Evolutionary conservation across 2,113 vertebrate genomes (phyloP), one percentile per base, ranked within the genome.

Genomic region (Neogobius melanostomus): DNA sequence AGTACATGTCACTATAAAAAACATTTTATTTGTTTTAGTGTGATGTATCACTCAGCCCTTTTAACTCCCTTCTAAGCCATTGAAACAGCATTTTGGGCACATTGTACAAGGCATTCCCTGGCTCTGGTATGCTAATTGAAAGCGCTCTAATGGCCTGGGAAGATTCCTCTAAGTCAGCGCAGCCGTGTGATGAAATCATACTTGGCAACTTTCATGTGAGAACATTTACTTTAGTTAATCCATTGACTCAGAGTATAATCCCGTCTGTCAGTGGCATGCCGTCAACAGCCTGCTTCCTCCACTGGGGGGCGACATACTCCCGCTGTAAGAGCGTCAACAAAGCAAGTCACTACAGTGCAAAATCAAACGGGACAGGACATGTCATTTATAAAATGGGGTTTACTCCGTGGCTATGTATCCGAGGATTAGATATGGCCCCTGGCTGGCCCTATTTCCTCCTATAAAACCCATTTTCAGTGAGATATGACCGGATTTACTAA

Each of bases 41-140:
- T 72, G 49, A 86, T 77, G 76, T 84, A 80, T 80, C 71, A 88
- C 85, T 81, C 86, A 67, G 43, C 64, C 59, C 5, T 66, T 82
- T 89, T 84, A 77, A 89, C 75, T 61, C 74, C 77, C 61, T 76
- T 50, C 6, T 7, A 45, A 48, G 60, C 72, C 71, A 42, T 88
- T 86, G 88, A 89, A 87, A 83, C 73, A 81, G 82, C 83, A 80
- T 80, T 78, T 89, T 86, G 84, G 77, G 81, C 15, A 14, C 57
- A 60, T 12, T 57, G 36, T 60, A 15, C 36, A 14, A 42, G 12
- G 28, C 21, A 57, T 57, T 57, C 54, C 36, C 54, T 11, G 17
- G 17, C 51, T 69, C 60, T 11, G 57, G 45, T 64, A 63, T 54
- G 62, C 64, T 86, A 88, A 90, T 79, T 87, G 80, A 72, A 89